Base-by-base conservation (phyloP, 2,888 invertebrate genomes). In the Euzetes globulus region DNA sequence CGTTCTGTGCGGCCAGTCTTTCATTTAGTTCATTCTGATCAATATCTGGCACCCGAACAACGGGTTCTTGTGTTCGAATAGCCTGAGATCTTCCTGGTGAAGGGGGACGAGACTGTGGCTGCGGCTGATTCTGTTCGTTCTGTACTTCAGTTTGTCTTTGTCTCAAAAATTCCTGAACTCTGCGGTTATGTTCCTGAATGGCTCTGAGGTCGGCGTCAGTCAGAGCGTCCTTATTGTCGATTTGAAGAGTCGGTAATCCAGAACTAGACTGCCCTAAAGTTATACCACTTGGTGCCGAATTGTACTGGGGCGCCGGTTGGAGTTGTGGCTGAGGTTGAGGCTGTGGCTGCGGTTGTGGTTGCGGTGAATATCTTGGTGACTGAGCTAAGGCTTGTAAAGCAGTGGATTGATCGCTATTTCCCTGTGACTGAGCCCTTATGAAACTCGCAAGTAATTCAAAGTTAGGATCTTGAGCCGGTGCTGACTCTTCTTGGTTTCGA, bases 101-200 rank as follows among this genome's bases (percentile, higher is more conserved):
- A 1, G 29, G 27, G 1, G 15, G 22, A 33, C 29, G 17, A 2
- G 68, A 41, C 58, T 47, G 70, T 0, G 45, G 17, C 33, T 29
- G 41, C 7, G 63, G 29, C 47, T 70, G 37, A 25, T 27, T 22
- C 19, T 50, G 13, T 13, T 50, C 22, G 22, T 74, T 71, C 58
- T 70, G 27, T 71, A n/a, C n/a, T n/a, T n/a, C n/a, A n/a, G n/a
- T n/a, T n/a, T 74, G 71, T 70, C 74, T n/a, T 71, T 70, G 71
- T 25, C 29, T 71, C 1, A 74, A 55, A 27, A 71, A 74, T 17
- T 1, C 37, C 19, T 52, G 71, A 15, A 74, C 74, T 60, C 71
- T 71, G 7, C 37, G 27, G 27, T 74, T 74, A 29, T 74, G 74
- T 58, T 74, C 74, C 27, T 74, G 52, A 29, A 74, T 74, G 27